Conservation (phyloP, 2,113 vertebrate genomes). For the Gymnogyps californianus region DNA sequence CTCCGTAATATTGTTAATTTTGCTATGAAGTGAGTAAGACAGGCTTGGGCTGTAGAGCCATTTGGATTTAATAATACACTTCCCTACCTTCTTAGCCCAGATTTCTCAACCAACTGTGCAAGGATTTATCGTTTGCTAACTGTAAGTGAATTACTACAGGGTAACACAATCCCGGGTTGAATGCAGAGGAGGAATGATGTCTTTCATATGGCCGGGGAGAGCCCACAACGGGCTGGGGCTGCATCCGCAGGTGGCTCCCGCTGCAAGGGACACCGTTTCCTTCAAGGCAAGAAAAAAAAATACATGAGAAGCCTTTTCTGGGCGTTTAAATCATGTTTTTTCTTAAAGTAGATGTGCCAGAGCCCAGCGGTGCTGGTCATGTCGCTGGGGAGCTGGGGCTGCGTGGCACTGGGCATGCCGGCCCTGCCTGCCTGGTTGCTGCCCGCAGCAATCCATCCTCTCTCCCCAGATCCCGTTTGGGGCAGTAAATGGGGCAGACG, state of each 20-base stretch:
- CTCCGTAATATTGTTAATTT: not conserved
- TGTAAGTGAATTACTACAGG: not conserved
- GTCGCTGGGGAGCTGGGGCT: no score
- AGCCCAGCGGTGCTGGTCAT: not conserved
- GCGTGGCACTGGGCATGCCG: not conserved
- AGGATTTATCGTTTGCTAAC: constrained; percentile 20
- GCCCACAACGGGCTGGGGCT: not conserved
- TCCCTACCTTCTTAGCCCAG: not conserved
- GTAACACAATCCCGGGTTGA: not conserved
- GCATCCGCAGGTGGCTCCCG: not conserved
- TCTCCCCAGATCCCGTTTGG: not conserved
- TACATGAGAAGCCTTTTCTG: not conserved
- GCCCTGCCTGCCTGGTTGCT: not conserved
- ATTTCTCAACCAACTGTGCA: not conserved
- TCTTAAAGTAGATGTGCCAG: not conserved
- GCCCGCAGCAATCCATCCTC: not conserved
- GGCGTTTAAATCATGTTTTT: not conserved
- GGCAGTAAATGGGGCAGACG: not conserved
- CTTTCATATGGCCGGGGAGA: not conserved
- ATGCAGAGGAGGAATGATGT: not conserved
- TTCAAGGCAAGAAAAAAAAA: not conserved
- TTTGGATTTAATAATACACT: constrained; percentile 51
- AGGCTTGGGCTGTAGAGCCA: not conserved
- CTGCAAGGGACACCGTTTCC: not conserved
- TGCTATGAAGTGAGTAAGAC: not conserved